Conservation (phyloP, 2,797 vertebrate genomes). For the Masticophis lateralis region DNA sequence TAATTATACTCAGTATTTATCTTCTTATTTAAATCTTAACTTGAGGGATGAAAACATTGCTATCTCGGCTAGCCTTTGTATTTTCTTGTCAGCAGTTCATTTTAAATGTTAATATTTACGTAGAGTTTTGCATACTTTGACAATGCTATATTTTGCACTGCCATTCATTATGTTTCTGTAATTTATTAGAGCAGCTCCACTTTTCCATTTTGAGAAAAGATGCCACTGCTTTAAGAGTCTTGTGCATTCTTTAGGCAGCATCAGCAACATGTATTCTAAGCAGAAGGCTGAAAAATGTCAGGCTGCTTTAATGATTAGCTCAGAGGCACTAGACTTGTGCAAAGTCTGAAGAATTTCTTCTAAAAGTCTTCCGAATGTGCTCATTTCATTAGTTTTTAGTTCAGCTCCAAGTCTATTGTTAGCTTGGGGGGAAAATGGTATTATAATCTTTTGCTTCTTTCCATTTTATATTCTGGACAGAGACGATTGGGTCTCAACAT, state of each 20-base stretch:
- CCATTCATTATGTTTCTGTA: not conserved
- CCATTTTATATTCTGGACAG: slow-evolving; percentile 45
- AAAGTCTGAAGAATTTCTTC: not conserved
- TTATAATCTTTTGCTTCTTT: slow-evolving; percentile 2
- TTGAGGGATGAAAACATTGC: slow-evolving; percentile 20
- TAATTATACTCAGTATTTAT: slow-evolving; percentile 35
- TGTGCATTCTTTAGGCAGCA: not conserved
- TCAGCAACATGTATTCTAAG: not conserved
- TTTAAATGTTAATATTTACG: slow-evolving; percentile 24
- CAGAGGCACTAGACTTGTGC: not conserved
- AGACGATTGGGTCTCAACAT: slow-evolving; percentile 58
- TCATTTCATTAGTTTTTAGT: not conserved
- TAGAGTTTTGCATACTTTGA: not conserved
- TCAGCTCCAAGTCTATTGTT: slow-evolving; percentile 11
- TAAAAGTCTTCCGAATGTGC: not conserved
- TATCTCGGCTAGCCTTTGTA: slow-evolving; percentile 24
- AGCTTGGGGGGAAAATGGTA: not conserved
- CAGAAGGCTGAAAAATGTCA: not conserved
- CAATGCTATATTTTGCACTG: not conserved
- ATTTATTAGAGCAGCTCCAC: not conserved
- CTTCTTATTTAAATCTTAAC: slow-evolving; percentile 36
- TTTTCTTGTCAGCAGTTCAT: slow-evolving; percentile 25
- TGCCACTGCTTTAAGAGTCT: not conserved
- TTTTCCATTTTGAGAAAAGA: not conserved
- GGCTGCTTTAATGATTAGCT: not conserved